These are phyloP conservation scores for Netelia virgata DNA, from an alignment of 2,888 invertebrate genomes.

Conservation along the genomic window DNA sequence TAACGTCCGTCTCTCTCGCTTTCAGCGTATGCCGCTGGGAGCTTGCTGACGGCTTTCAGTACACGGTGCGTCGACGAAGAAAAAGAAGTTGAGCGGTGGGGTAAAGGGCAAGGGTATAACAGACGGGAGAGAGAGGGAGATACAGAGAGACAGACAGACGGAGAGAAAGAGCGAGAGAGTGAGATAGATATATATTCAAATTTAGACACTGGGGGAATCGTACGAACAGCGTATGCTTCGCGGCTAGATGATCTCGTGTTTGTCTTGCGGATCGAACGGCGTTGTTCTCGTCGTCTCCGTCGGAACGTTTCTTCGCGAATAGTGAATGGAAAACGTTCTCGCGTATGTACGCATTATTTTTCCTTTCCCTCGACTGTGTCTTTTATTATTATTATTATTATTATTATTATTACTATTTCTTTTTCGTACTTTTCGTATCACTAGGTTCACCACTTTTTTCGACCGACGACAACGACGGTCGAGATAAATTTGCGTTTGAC, in stretches of 20 bases:
- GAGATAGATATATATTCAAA: slow-evolving; percentile 40
- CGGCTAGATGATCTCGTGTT: slow-evolving; percentile 70
- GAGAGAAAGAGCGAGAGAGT: not conserved
- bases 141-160: not conserved
- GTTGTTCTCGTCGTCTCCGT: not conserved
- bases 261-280: not conserved
- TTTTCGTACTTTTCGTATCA: not conserved
- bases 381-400: not conserved
- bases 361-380: not conserved
- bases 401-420: not conserved
- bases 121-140: slow-evolving; percentile 6
- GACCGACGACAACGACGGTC: too few species aligned
- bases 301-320: not conserved
- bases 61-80: slow-evolving; percentile 24
- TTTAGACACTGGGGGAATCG: slow-evolving; percentile 46
- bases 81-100: not conserved
- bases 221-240: slow-evolving; percentile 76
- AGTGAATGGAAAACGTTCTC: not conserved
- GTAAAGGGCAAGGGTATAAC: not conserved
- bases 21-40: not conserved
- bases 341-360: not conserved
- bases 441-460: not conserved
- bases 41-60: slow-evolving; percentile 34
- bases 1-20: not conserved
- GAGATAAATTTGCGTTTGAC: too few species aligned